Conservation (phyloP, 2,113 vertebrate species). For the Thamnophis sirtalis region DNA sequence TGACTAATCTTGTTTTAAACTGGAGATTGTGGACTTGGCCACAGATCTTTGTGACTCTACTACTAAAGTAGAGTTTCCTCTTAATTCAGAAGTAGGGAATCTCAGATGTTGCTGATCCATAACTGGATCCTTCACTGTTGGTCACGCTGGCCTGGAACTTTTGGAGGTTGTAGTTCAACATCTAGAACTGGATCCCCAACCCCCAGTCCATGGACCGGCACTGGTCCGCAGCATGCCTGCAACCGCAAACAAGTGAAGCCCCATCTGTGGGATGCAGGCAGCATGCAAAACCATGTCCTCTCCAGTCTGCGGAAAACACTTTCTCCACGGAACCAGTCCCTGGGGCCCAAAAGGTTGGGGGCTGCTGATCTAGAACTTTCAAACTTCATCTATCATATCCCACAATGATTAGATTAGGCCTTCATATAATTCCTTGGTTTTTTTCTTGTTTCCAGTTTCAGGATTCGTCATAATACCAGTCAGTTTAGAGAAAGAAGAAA, state of each 20-base stretch:
- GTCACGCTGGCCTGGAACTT: background rate
- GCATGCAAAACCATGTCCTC: too few relatives aligned
- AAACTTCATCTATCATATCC: background rate
- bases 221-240: too few relatives aligned
- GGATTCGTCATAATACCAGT: background rate
- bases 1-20: background rate
- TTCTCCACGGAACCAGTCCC: too few relatives aligned
- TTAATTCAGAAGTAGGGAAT: background rate
- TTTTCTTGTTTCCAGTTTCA: background rate
- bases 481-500: background rate
- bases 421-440: background rate
- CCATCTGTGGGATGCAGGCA: too few relatives aligned
- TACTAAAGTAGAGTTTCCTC: background rate
- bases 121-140: background rate
- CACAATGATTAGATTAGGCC: background rate
- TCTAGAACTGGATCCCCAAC: background rate
- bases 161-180: background rate
- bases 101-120: background rate
- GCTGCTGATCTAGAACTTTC: background rate
- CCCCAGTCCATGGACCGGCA: too few relatives aligned
- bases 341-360: too few relatives aligned
- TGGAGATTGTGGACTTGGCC: background rate
- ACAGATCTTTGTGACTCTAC: background rate
- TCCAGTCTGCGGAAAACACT: too few relatives aligned
- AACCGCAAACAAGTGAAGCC: too few relatives aligned